Percentiles rank a stretch among this genome's conserved stretches.
Conservation (phyloP, 2,113 vertebrate species). For the Chaetorhynchus papuensis region DNA sequence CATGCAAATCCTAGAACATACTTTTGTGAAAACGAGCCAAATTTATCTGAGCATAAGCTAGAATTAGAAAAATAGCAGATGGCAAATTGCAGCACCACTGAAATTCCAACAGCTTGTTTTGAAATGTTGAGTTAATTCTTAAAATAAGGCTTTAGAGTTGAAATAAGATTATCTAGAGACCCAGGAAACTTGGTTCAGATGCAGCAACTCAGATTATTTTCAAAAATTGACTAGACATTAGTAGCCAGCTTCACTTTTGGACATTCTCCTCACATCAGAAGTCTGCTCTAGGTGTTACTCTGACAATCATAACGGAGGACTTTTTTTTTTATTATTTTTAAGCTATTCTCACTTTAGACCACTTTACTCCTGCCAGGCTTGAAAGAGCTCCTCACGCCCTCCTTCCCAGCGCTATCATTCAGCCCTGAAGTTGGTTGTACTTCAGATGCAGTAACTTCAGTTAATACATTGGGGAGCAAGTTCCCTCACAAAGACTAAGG, state of each 20-base stretch:
- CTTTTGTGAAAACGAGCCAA: background rate
- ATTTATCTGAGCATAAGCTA: slow-evolving; percentile 5
- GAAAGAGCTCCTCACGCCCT: background rate
- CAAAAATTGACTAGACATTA: background rate
- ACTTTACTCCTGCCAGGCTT: background rate
- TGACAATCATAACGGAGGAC: background rate
- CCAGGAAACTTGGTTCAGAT: background rate
- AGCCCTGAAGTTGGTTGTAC: background rate
- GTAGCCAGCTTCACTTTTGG: background rate
- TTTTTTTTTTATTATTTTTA: background rate
- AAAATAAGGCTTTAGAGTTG: background rate
- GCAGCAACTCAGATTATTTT: background rate
- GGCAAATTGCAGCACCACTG: background rate
- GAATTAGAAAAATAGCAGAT: slow-evolving; percentile 59
- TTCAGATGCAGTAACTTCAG: background rate
- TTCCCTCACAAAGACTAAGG: background rate
- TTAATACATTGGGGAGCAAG: background rate
- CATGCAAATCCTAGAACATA: background rate
- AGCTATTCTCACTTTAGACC: background rate
- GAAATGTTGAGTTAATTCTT: slow-evolving; percentile 5
- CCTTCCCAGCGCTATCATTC: background rate
- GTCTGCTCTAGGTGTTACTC: background rate
- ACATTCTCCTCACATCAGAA: background rate
- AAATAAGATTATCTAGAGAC: background rate
- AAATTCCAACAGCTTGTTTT: slow-evolving; percentile 22